Evolutionary conservation across 2,797 vertebrate species (phyloP).

Genomic region (Falco novaeseelandiae): DNA sequence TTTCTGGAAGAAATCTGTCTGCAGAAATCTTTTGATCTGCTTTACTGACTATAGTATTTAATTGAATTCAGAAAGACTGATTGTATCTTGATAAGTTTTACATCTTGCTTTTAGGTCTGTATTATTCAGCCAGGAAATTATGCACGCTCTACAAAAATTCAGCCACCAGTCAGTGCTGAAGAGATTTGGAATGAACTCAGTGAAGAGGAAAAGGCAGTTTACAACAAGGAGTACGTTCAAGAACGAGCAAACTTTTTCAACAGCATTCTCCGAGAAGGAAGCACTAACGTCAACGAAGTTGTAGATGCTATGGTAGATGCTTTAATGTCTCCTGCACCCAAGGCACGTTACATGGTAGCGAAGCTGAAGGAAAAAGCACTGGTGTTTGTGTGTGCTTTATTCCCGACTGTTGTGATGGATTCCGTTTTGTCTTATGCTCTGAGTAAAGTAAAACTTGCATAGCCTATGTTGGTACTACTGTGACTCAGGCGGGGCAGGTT

Average conservation of each 20-base stretch:
- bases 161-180: slow-evolving; percentile 29
- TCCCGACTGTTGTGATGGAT: slow-evolving; percentile 57
- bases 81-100: not conserved
- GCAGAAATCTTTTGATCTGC: slow-evolving; percentile 6
- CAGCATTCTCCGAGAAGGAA: slow-evolving; percentile 5
- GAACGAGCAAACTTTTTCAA: slow-evolving; percentile 49
- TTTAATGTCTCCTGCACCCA: slow-evolving; percentile 57
- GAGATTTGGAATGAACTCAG: slow-evolving; percentile 65
- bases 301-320: slow-evolving; percentile 70
- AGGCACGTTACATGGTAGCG: slow-evolving; percentile 57
- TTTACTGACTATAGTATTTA: not conserved
- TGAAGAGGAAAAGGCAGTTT: slow-evolving; percentile 43
- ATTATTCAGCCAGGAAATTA: slow-evolving; percentile 74
- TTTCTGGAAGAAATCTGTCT: not conserved
- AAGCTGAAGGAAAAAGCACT: slow-evolving; percentile 57
- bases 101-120: slow-evolving; percentile 52
- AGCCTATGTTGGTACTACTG: not conserved
- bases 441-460: slow-evolving; percentile 54
- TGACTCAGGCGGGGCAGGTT: not conserved
- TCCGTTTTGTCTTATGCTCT: slow-evolving; percentile 15
- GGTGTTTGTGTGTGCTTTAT: slow-evolving; percentile 53
- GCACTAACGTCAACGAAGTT: slow-evolving; percentile 24
- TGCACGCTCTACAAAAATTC: slow-evolving; percentile 65
- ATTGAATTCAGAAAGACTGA: not conserved
- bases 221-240: slow-evolving; percentile 45